Conservation (phyloP, 2,888 invertebrate genomes). For the Eupsilia transversa region DNA sequence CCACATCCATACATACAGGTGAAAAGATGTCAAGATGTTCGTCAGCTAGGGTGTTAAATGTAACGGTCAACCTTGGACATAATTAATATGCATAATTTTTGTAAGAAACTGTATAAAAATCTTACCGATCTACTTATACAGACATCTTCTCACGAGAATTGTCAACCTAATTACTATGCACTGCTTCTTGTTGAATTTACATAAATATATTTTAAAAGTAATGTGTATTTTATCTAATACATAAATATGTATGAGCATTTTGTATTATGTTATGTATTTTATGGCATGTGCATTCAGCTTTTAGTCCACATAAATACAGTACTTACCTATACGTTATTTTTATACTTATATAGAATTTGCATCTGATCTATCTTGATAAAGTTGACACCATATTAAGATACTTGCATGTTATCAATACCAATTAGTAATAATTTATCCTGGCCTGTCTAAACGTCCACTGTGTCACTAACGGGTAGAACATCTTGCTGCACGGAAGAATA, state of each 20-base stretch:
- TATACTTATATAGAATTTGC: neutral
- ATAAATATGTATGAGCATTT: conserved; percentile 44
- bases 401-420: no score
- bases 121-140: conserved; percentile 23
- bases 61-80: conserved; percentile 55
- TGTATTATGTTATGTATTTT: conserved; percentile 17
- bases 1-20: no score
- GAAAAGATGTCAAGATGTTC: neutral
- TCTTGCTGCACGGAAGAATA: no score
- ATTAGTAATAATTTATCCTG: no score
- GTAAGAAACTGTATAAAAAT: conserved; percentile 48
- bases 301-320: neutral
- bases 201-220: conserved; percentile 49
- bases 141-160: conserved; percentile 64
- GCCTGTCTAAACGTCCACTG: neutral
- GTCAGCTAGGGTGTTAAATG: conserved; percentile 36
- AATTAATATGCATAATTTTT: conserved; percentile 39
- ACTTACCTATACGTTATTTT: neutral
- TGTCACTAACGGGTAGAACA: no score
- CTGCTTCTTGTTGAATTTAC: conserved; percentile 54
- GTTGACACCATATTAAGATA: neutral
- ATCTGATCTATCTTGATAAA: neutral
- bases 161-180: conserved; percentile 64
- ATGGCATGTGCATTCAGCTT: neutral
- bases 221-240: conserved; percentile 25